phyloP scores from a whole-genome alignment of 2,888 invertebrate species.

The Meandrusa payeni region DNA sequence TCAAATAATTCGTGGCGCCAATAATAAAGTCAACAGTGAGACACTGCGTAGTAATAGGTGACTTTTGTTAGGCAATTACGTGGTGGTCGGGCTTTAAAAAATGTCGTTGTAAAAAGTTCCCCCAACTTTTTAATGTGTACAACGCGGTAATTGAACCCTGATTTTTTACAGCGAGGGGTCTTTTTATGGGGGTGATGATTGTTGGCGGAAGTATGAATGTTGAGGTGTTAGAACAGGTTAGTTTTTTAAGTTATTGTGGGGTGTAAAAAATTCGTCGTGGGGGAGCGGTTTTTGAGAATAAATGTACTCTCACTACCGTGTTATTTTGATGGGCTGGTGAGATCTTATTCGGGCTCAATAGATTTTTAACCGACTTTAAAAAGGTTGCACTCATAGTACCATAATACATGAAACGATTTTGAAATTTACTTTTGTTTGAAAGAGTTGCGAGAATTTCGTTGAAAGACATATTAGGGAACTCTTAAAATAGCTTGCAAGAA shows the following conservation, averaged over 20 bases:
- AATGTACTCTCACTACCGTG: no score
- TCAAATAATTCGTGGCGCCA: slow-evolving; percentile 23
- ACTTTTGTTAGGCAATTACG: slow-evolving; percentile 28
- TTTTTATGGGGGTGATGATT: slow-evolving; percentile 46
- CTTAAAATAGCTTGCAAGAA: no score
- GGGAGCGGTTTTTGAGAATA: slow-evolving; percentile 37
- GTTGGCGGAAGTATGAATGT: slow-evolving; percentile 43
- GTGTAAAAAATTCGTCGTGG: slow-evolving; percentile 39
- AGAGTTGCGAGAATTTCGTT: no score
- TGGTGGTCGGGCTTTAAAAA: slow-evolving; percentile 38
- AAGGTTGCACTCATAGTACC: no score
- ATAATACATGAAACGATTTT: no score
- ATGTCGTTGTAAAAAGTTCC: slow-evolving; percentile 41
- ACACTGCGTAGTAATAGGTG: slow-evolving; percentile 6
- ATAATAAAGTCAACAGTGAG: slow-evolving; percentile 2
- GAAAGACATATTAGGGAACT: no score
- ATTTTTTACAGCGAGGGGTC: slow-evolving; percentile 40
- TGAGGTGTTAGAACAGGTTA: slow-evolving; percentile 39
- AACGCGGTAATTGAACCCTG: slow-evolving; percentile 38
- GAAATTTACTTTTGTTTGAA: no score
- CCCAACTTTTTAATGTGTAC: slow-evolving; percentile 46
- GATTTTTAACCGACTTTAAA: no score
- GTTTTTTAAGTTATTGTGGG: slow-evolving; percentile 30
- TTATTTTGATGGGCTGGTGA: no score
- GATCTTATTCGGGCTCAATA: no score